phyloP scores from a whole-genome alignment of 2,888 invertebrate species.

The Glaucopsyche alexis region DNA sequence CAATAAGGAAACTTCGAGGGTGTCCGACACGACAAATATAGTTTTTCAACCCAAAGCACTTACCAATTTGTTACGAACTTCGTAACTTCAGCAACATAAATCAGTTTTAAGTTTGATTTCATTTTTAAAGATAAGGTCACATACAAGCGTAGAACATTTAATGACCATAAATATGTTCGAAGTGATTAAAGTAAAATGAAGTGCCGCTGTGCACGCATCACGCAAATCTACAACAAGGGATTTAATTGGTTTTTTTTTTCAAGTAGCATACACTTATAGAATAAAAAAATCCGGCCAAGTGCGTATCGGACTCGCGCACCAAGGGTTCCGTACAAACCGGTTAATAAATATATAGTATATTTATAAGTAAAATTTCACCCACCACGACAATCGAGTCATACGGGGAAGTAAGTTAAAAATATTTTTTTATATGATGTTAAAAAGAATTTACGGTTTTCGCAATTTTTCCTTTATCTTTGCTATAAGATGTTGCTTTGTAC shows the following conservation, averaged over 20 bases:
- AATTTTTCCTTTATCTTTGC: too few relatives aligned
- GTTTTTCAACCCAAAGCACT: constrained; percentile 68
- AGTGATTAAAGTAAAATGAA: background rate
- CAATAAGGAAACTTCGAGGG: constrained; percentile 68
- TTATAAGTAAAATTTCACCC: too few relatives aligned
- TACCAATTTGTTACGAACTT: constrained; percentile 61
- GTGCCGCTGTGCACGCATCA: background rate
- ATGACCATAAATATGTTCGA: constrained; percentile 1
- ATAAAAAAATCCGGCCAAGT: too few relatives aligned
- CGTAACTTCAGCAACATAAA: constrained; percentile 53
- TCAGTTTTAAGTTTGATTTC: constrained; percentile 47
- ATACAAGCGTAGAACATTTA: background rate
- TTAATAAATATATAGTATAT: too few relatives aligned
- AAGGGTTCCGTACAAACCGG: too few relatives aligned
- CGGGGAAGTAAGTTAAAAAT: too few relatives aligned
- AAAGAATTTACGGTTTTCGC: too few relatives aligned
- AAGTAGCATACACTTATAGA: background rate
- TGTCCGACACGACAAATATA: constrained; percentile 65
- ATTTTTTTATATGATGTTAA: too few relatives aligned
- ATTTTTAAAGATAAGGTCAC: constrained; percentile 22
- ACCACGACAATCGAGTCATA: too few relatives aligned
- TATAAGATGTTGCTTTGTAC: too few relatives aligned
- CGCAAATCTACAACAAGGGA: background rate
- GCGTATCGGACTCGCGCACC: too few relatives aligned
- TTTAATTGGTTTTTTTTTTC: constrained; percentile 1